A percentile compares a stretch with the other conserved stretches of the same genome.
Evolutionary conservation across 92 coral and sea anemone species (phyloP).

Genomic region (Epizoanthus illoricatus): DNA sequence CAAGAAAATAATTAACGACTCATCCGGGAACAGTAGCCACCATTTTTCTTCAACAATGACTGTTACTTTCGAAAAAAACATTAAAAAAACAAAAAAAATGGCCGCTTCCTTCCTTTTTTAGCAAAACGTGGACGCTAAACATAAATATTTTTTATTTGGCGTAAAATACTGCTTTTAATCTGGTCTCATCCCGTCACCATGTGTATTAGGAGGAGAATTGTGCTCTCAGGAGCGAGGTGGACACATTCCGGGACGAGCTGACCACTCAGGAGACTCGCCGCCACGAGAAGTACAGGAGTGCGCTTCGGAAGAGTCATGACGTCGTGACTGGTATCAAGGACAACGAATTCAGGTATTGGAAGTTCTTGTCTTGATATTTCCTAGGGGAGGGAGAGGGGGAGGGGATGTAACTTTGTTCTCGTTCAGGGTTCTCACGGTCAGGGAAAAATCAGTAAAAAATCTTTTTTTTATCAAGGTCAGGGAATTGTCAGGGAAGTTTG

Average conservation of each 20-base stretch:
- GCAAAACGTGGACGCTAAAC: too few relatives aligned
- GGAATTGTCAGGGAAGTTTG: background rate
- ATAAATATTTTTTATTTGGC: too few relatives aligned
- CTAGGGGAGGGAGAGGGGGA: background rate
- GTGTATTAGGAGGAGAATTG: constrained; percentile 69
- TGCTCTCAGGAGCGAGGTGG: constrained; percentile 61
- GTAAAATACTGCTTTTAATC: too few relatives aligned
- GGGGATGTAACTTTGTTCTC: background rate
- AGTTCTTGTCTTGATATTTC: background rate
- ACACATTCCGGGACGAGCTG: constrained; percentile 69
- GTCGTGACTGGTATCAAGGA: constrained; percentile 65
- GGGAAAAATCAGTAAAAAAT: background rate
- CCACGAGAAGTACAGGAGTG: constrained; percentile 66
- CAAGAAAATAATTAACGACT: too few relatives aligned
- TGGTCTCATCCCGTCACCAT: background rate
- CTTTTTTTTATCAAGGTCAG: too few relatives aligned
- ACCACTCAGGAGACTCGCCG: constrained; percentile 59
- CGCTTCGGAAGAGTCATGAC: constrained; percentile 62
- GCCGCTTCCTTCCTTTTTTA: too few relatives aligned
- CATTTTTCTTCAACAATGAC: too few relatives aligned
- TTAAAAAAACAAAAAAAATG: too few relatives aligned
- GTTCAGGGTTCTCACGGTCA: background rate
- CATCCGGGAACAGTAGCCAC: too few relatives aligned
- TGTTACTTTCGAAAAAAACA: too few relatives aligned
- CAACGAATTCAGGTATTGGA: constrained; percentile 66